A percentile compares a stretch with the other conserved stretches of the same genome.
These are phyloP conservation scores for Drosophila sproati DNA, from an alignment of 1,140 invertebrate genomes.

Conservation along the genomic window DNA sequence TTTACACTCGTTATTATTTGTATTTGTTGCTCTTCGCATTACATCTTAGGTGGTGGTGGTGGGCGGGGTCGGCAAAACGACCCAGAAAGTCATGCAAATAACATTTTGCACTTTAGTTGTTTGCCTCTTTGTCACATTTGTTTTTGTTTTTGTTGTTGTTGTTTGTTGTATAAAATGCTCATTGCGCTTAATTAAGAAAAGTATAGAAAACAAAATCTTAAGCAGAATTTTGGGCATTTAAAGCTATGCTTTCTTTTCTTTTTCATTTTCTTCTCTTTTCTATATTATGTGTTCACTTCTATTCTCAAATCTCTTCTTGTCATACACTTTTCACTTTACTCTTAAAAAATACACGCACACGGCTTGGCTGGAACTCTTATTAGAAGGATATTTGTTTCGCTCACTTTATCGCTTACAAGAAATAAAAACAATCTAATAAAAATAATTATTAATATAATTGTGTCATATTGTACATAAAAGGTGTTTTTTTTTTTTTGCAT, in stretches of 20 bases:
- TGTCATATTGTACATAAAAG: conserved; percentile 49
- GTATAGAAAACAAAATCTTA: conserved; percentile 22
- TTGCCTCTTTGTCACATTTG: conserved; percentile 29
- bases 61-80: conserved; percentile 29
- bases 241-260: conserved; percentile 70
- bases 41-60: conserved; percentile 58
- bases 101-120: conserved; percentile 33
- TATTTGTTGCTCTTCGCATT: conserved; percentile 48
- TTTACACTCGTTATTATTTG: conserved; percentile 79
- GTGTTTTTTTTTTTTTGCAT: conserved; percentile 18
- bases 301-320: not conserved
- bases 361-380: conserved; percentile 37
- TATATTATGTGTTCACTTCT: conserved; percentile 1
- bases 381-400: conserved; percentile 26
- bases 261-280: conserved; percentile 41
- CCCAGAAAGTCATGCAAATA: conserved; percentile 47
- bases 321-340: conserved; percentile 14
- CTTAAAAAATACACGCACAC: conserved; percentile 22
- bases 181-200: conserved; percentile 29
- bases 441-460: conserved; percentile 29
- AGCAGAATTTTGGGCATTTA: conserved; percentile 40
- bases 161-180: conserved; percentile 27
- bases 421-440: conserved; percentile 43
- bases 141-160: conserved; percentile 15
- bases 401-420: conserved; percentile 34